A percentile compares a stretch with the other conserved stretches of the same genome.
These are phyloP conservation scores for Fulica atra DNA, from an alignment of 2,113 vertebrate genomes.

Conservation along the genomic window DNA sequence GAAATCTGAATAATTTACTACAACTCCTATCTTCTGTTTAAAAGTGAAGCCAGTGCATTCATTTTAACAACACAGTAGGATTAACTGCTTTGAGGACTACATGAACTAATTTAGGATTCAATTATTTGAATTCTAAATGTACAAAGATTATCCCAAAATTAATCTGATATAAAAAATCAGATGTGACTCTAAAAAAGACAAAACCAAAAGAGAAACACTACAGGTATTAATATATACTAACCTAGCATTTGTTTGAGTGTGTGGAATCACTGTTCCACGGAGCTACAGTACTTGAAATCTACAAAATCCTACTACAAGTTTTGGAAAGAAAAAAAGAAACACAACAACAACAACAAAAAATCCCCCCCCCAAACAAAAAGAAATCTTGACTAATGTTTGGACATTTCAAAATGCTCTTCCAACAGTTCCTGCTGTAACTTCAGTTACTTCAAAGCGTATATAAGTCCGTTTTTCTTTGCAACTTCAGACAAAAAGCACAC, in stretches of 20 bases:
- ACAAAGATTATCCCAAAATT: neutral
- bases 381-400: constrained; percentile 20
- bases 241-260: neutral
- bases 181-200: neutral
- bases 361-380: neutral
- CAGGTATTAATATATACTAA: neutral
- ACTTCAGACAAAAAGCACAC: constrained; percentile 29
- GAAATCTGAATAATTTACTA: neutral
- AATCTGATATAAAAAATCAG: neutral
- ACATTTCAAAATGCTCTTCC: constrained; percentile 31
- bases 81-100: neutral
- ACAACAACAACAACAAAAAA: neutral
- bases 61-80: neutral
- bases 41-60: neutral
- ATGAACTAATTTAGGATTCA: neutral
- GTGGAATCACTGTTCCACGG: neutral
- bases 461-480: neutral
- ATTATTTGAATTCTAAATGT: neutral
- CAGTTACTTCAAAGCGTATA: constrained; percentile 43
- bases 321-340: neutral
- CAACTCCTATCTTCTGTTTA: neutral
- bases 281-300: neutral
- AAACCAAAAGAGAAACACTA: neutral
- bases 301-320: neutral
- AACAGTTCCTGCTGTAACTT: constrained; percentile 41